A percentile compares a stretch with the other conserved stretches of the same genome.
Evolutionary conservation across 1,140 invertebrate species (phyloP).

Genomic region (Calliphora vicina): DNA sequence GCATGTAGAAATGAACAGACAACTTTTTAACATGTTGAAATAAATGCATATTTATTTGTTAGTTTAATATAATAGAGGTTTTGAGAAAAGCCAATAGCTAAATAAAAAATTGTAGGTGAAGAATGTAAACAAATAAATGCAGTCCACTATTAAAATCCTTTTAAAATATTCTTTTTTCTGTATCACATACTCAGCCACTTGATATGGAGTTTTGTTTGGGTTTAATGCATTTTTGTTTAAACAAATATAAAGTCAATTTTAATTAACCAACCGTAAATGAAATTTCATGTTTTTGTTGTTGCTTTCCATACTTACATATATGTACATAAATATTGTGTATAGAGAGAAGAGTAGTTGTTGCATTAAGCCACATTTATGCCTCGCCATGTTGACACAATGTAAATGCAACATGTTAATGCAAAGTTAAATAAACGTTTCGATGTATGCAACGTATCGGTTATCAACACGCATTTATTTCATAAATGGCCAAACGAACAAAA

Average conservation of each 20-base stretch:
- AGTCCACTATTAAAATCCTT: neutral
- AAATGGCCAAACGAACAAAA: neutral
- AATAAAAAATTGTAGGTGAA: neutral
- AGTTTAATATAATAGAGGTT: neutral
- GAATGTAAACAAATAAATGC: neutral
- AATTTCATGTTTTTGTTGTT: constrained; percentile 10
- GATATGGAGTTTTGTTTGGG: neutral
- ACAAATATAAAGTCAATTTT: constrained; percentile 33
- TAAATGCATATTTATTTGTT: constrained; percentile 11
- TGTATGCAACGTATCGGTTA: constrained; percentile 7
- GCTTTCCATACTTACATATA: too few relatives aligned
- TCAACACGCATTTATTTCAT: constrained; percentile 12
- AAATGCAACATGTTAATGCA: constrained; percentile 33
- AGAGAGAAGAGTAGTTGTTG: neutral
- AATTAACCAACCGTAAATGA: constrained; percentile 34
- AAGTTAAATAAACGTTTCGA: constrained; percentile 8
- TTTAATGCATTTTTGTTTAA: constrained; percentile 8
- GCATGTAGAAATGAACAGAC: neutral
- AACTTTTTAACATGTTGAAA: constrained; percentile 17
- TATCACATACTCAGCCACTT: too few relatives aligned
- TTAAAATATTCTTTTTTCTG: too few relatives aligned
- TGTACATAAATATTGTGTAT: too few relatives aligned
- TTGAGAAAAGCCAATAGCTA: neutral
- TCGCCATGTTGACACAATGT: constrained; percentile 20
- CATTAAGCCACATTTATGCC: neutral